Evolutionary conservation across 2,888 invertebrate genomes (phyloP).

Genomic region (Alloplasta piceator): DNA sequence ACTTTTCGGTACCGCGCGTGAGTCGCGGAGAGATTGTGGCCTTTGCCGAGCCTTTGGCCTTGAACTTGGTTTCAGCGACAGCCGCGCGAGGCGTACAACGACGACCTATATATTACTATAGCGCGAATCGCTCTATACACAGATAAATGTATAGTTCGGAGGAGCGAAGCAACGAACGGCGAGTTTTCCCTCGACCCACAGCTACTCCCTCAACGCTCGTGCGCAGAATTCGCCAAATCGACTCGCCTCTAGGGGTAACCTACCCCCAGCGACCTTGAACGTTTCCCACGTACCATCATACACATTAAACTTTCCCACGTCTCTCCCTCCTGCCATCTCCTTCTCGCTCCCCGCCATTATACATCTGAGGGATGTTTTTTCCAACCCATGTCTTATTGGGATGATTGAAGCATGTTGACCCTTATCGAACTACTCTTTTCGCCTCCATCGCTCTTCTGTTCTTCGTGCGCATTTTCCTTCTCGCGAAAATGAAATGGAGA

Average conservation of each 20-base stretch:
- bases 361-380: background rate
- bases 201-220: constrained; percentile 34
- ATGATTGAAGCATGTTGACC: constrained; percentile 22
- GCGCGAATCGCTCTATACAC: constrained; percentile 53
- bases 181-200: constrained; percentile 37
- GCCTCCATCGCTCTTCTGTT: background rate
- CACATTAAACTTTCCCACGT: constrained; percentile 15
- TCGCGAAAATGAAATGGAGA: background rate
- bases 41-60: constrained; percentile 83
- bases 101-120: constrained; percentile 80
- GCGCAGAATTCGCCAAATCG: constrained; percentile 72
- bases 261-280: constrained; percentile 76
- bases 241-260: constrained; percentile 71
- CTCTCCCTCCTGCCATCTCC: background rate
- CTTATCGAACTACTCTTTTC: constrained; percentile 15
- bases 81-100: constrained; percentile 81
- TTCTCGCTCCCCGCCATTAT: background rate
- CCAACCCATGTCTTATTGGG: background rate
- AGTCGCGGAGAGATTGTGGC: constrained; percentile 78
- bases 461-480: background rate
- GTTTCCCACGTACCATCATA: constrained; percentile 61
- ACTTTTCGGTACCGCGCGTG: constrained; percentile 55
- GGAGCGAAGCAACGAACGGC: constrained; percentile 68
- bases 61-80: constrained; percentile 84
- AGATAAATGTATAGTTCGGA: constrained; percentile 31